Conservation (phyloP, 2,797 vertebrate species). For the Todus mexicanus region DNA sequence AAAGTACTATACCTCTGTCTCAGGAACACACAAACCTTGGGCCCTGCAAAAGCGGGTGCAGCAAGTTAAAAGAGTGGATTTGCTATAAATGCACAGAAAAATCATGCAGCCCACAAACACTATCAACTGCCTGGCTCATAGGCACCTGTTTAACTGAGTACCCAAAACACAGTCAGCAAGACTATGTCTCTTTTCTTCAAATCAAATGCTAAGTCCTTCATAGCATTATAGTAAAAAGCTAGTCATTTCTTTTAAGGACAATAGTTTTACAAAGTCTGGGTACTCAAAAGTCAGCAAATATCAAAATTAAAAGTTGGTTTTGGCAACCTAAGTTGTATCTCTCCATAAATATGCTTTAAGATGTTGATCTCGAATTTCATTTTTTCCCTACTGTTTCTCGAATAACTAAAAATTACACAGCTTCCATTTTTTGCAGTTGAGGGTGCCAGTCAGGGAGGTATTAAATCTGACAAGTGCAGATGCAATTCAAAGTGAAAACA, state of each 20-base stretch:
- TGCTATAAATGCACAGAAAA: not conserved
- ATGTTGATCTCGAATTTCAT: not conserved
- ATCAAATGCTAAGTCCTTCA: not conserved
- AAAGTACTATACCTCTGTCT: not conserved
- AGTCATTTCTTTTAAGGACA: not conserved
- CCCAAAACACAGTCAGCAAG: not conserved
- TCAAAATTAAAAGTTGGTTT: not conserved
- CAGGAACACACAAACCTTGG: not conserved
- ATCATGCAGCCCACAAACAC: rapidly evolving
- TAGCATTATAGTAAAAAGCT: not conserved
- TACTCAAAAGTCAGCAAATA: not conserved
- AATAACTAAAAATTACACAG: not conserved
- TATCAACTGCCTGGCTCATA: not conserved
- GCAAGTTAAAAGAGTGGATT: not conserved
- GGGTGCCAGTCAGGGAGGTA: not conserved
- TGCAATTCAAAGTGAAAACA: not conserved
- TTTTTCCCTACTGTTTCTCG: not conserved
- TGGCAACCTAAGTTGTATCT: not conserved
- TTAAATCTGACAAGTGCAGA: not conserved
- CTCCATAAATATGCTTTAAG: not conserved
- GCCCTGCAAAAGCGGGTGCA: not conserved
- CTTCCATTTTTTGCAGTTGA: not conserved
- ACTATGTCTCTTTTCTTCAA: not conserved
- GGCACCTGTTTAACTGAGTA: not conserved
- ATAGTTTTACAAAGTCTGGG: not conserved